Base-by-base conservation (phyloP, 2,888 invertebrate species). In the Geophilus truncorum region DNA sequence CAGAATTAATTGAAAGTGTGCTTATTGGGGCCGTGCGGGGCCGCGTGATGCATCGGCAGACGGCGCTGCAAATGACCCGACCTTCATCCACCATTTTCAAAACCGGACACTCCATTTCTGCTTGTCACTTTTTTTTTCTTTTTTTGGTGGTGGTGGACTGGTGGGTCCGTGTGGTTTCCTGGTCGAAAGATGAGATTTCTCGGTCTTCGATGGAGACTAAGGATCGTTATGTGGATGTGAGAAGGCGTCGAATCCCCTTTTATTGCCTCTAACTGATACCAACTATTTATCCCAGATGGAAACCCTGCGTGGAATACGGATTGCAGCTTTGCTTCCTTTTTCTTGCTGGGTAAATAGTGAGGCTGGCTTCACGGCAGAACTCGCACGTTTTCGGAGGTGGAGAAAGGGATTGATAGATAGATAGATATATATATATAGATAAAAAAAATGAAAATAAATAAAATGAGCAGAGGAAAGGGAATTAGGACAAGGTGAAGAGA, bases 251-350 rank as follows among this genome's bases (percentile, higher is more conserved):
- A 45, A 78, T 79, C 62, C 51, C 62, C 45, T 79, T 62, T 79
- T 79, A 79, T 79, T 79, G 62, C 62, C 51, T 79, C 79, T 79
- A 79, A 79, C 79, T 40, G 62, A 79, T 79, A 40, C 79, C 51
- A 79, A 79, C 30, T 79, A 79, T 79, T 79, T 79, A 79, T 79
- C 79, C 57, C 34, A 32, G 79, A 28, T 34, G 30, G 79, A 79
- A 32, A 62, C 62, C 79, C 28, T 78, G 36, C 40, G 32, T 40
- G 79, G 79, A 79, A 79, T 79, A 79, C 79, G 51, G 51, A 79
- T 25, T 21, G 79, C 51, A 79, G 79, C 45, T 79, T 79, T 79
- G 77, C 34, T 18, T 25, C 32, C 30, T 21, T 21, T 12, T 77
- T n/a, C n/a, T 77, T 77, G 32, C 25, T 62, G 62, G 32, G 77